Conservation (phyloP, 2,113 vertebrate genomes). For the Anas platyrhynchos region DNA sequence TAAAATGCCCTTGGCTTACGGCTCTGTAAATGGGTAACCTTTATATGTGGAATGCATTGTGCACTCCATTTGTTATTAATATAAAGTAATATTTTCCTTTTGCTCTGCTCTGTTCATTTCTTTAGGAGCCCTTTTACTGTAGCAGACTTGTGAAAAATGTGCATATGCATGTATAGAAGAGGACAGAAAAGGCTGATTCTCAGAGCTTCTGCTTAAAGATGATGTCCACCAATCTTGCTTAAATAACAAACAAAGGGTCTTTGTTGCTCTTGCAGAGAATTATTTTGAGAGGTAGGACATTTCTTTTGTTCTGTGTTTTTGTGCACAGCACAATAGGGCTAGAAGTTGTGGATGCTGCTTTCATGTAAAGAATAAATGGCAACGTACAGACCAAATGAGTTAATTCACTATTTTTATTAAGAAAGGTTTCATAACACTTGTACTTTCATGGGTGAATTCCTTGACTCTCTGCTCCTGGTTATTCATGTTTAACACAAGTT, state of each 20-base stretch:
- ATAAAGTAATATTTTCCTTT: conserved; percentile 58
- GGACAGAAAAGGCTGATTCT: conserved; percentile 29
- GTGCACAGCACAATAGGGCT: conserved; percentile 22
- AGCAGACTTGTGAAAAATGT: background rate
- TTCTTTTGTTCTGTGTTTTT: conserved; percentile 55
- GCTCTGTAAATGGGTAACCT: conserved; percentile 24
- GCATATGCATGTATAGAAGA: background rate
- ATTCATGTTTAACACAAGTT: background rate
- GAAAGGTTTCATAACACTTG: background rate
- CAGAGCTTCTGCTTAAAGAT: conserved; percentile 1
- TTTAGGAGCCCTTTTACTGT: conserved; percentile 2
- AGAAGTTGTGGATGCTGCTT: conserved; percentile 27
- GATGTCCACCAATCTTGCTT: conserved; percentile 35
- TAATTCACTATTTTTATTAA: background rate
- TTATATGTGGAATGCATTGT: conserved; percentile 36
- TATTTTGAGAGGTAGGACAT: conserved; percentile 41
- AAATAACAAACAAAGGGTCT: conserved; percentile 40
- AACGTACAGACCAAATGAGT: conserved; percentile 25
- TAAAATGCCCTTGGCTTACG: conserved; percentile 48
- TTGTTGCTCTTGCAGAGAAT: background rate
- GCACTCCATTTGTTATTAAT: conserved; percentile 44
- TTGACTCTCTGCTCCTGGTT: background rate
- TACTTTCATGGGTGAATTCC: background rate
- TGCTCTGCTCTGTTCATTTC: conserved; percentile 16
- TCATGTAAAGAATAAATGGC: conserved; percentile 36